phyloP scores from a whole-genome alignment of 1,140 invertebrate species.

The Camponotus vicinus region DNA sequence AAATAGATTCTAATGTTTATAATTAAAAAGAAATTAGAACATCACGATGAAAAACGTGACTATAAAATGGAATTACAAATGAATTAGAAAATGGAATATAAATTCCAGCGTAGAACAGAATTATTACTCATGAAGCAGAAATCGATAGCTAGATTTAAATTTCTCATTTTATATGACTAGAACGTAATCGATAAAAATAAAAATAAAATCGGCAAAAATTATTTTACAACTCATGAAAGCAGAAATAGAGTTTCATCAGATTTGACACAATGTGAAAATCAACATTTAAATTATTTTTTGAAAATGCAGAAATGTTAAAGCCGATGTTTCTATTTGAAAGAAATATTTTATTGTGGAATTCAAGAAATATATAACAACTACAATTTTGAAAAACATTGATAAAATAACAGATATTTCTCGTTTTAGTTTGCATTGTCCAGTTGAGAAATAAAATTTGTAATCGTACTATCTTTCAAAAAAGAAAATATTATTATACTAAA shows the following conservation, averaged over 20 bases:
- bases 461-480: not conserved
- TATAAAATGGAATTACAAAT: not conserved
- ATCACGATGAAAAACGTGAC: not conserved
- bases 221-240: conserved; percentile 7
- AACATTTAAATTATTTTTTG: conserved; percentile 18
- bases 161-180: not conserved
- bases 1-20: conserved; percentile 51
- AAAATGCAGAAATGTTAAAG: conserved; percentile 24
- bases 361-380: not conserved
- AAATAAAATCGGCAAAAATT: not conserved
- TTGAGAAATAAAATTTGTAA: not conserved
- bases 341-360: not conserved
- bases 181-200: not conserved
- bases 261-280: conserved; percentile 9
- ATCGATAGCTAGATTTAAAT: conserved; percentile 23
- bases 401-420: not conserved
- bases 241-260: not conserved
- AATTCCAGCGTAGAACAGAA: not conserved
- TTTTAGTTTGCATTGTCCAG: not conserved
- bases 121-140: conserved; percentile 1
- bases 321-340: not conserved
- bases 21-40: conserved; percentile 52
- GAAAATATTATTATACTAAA: not conserved
- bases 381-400: not conserved
- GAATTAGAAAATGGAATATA: conserved; percentile 16